A percentile compares a stretch with the other conserved stretches of the same genome.
phyloP scores from a whole-genome alignment of 2,113 vertebrate species.

The Hipposideros armiger region DNA sequence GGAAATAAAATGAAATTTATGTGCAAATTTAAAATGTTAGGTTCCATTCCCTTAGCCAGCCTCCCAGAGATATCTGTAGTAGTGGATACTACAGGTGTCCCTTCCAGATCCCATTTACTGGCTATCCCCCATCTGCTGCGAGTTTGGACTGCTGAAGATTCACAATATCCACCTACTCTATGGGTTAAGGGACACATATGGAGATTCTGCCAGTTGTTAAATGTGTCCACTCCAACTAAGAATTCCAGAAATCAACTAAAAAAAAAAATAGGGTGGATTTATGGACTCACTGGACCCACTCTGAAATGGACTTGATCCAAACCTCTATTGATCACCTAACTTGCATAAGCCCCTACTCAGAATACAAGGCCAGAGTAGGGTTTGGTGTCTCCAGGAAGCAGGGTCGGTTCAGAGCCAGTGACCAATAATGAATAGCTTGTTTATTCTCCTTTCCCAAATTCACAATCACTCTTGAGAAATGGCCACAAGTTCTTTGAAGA shows the following conservation, averaged over 20 bases:
- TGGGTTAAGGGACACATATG: neutral
- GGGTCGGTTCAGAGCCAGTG: neutral
- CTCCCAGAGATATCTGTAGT: neutral
- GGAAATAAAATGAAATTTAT: neutral
- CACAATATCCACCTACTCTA: neutral
- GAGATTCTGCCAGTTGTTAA: neutral
- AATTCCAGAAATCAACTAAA: neutral
- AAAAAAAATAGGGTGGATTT: neutral
- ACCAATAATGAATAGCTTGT: neutral
- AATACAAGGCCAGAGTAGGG: neutral
- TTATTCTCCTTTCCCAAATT: neutral
- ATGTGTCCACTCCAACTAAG: neutral
- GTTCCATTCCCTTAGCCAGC: neutral
- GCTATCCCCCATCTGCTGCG: too few species aligned
- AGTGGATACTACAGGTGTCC: too few species aligned
- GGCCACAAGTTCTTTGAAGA: neutral
- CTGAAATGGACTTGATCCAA: neutral
- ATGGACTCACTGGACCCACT: neutral
- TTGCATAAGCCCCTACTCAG: neutral
- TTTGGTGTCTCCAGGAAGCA: neutral
- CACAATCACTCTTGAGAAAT: slow-evolving; percentile 27
- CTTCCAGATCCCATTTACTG: neutral
- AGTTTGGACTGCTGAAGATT: neutral
- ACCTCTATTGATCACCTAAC: neutral
- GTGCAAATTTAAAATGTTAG: neutral